Conservation (phyloP, 2,888 invertebrate genomes). For the Toxonevra muliebris region DNA sequence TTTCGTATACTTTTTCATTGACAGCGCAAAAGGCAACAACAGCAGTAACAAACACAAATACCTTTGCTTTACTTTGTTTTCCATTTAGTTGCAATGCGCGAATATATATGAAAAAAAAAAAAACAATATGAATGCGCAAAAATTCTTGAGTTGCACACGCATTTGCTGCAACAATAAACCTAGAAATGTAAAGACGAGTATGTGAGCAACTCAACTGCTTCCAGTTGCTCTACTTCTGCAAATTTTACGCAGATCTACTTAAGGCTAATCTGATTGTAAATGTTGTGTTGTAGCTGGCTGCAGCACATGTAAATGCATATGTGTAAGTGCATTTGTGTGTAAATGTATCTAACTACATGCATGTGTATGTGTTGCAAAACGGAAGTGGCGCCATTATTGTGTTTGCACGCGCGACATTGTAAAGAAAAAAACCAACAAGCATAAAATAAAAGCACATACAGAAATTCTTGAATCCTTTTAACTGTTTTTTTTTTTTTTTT, state of each 20-base stretch:
- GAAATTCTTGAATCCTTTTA: constrained; percentile 13
- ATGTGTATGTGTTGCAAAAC: constrained; percentile 6
- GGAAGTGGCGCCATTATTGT: constrained; percentile 35
- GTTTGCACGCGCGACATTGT: constrained; percentile 30
- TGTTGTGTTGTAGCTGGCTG: neutral
- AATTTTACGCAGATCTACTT: neutral
- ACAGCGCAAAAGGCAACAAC: no score
- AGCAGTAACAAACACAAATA: no score
- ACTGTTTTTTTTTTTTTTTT: constrained; percentile 1
- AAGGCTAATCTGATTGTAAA: constrained; percentile 3
- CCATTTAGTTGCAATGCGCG: no score
- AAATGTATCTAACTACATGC: neutral
- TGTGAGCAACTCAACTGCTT: no score
- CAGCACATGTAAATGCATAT: constrained; percentile 17
- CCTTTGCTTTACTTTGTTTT: no score
- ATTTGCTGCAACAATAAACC: no score
- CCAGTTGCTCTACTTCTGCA: neutral
- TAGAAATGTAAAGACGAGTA: no score
- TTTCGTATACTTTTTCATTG: no score
- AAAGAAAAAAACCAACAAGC: constrained; percentile 7
- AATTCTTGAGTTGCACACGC: no score
- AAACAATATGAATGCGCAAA: no score
- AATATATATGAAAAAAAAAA: no score
- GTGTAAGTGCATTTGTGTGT: constrained; percentile 19
- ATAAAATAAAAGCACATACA: neutral